A percentile compares a stretch with the other conserved stretches of the same genome.
Evolutionary conservation across 2,888 invertebrate genomes (phyloP).

Genomic region (Sphaerophoria taeniata): DNA sequence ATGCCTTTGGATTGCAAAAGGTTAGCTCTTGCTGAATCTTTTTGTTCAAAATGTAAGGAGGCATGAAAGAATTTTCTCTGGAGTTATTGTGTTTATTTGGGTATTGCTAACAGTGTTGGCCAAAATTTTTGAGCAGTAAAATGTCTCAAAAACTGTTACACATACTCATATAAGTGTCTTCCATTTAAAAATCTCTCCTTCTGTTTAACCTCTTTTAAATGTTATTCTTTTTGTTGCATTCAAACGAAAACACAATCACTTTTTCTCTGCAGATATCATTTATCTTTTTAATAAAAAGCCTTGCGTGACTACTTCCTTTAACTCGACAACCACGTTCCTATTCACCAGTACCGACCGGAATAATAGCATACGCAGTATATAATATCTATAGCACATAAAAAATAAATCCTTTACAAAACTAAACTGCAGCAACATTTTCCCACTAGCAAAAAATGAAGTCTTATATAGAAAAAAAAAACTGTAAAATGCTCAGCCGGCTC

Average conservation of each 20-base stretch:
- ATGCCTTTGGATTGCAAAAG: too few species aligned
- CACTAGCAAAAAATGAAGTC: conserved; percentile 26
- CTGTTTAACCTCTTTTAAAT: too few species aligned
- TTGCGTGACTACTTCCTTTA: conserved; percentile 64
- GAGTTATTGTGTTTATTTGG: too few species aligned
- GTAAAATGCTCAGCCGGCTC: conserved; percentile 60
- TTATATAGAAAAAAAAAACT: conserved; percentile 23
- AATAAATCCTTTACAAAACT: conserved; percentile 44
- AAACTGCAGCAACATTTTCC: conserved; percentile 50
- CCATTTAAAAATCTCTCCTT: too few species aligned
- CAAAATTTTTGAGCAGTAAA: too few species aligned
- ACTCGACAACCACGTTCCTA: conserved; percentile 14
- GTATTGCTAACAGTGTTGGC: too few species aligned
- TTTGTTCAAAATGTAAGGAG: too few species aligned
- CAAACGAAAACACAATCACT: conserved; percentile 60
- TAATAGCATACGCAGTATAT: conserved; percentile 55
- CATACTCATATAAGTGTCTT: too few species aligned
- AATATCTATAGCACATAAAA: neutral
- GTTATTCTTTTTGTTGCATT: neutral
- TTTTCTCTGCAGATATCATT: conserved; percentile 63
- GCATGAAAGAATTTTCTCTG: too few species aligned
- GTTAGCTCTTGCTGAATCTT: too few species aligned
- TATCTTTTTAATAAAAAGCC: conserved; percentile 46
- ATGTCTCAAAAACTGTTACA: too few species aligned
- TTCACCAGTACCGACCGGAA: conserved; percentile 8